Base-by-base conservation (phyloP, 1,140 invertebrate genomes). In the Drosophila kanapiae region DNA sequence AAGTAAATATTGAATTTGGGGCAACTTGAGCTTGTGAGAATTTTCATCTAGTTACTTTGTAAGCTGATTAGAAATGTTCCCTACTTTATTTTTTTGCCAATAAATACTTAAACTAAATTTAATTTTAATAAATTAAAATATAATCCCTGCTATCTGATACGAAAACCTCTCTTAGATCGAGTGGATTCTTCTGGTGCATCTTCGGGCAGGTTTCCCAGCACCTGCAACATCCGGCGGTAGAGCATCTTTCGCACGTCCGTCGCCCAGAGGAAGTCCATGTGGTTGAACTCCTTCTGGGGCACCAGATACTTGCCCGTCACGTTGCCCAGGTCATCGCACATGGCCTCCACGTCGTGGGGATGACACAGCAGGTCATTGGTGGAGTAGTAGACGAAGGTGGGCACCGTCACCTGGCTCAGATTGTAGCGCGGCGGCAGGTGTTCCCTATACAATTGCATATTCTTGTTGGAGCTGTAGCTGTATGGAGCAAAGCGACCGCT, bases 251-350 rank as follows among this genome's bases (percentile, higher is more conserved):
- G 94, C 0, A 94, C 95, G 64, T 96, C 94, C 35, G 94, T 94
- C 0, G 94, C 95, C 93, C 95, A 96, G 10, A 96, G 90, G 75
- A 95, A 96, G 74, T 96, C 95, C 62, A 96, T 82, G 78, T 96
- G 95, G 80, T 95, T 95, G 63, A 95, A 96, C 60, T 93, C 92
- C 0, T 93, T 75, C 51, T 94, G 70, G 0, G 94, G 93, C 3
- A 96, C 94, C 80, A 94, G 86, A 70, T 94, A 95, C 88, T 94
- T 94, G n/a, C 94, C 94, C 18, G 94, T 91, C 4, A 93, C 92
- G 67, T 95, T 94, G 18, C 93, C 93, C 7, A 96, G 69, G 79
- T 94, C 92, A 6, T 80, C 91, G 57, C 92, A 93, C 90, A 96
- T 93, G 82, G 92, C 93, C 51, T 94, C 92, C 1, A 97, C 95